Evolutionary conservation across 2,888 invertebrate species (phyloP), one percentile per base, ranked within the genome.

Genomic region (Idaea straminata): DNA sequence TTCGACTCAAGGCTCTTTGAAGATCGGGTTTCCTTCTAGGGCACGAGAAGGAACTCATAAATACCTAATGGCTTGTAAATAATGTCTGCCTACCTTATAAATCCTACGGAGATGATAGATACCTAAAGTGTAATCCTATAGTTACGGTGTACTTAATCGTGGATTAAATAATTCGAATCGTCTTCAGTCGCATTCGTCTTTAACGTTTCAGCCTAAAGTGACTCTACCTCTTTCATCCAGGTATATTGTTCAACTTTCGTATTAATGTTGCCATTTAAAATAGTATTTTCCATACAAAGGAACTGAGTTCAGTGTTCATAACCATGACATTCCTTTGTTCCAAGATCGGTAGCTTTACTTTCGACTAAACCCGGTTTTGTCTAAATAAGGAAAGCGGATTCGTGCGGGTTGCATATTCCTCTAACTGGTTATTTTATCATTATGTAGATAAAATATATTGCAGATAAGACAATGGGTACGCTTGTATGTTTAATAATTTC

Each of bases 1-100:
- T 79, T 75, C 68, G 66, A 72, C 76, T 82, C 86, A 86, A 89
- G 87, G 86, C 71, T 80, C 71, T 59, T 67, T 63, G 72, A 76
- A 72, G 75, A 79, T 76, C 84, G 79, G 79, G 87, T 85, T 89
- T 85, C 88, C 88, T 77, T 86, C 67, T 85, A 83, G 78, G 77
- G 74, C 67, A 64, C 64, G 66, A 69, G 74, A 71, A 75, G 76
- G 75, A 73, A 76, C 77, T 77, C 73, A 69, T 69, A 64, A 66
- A 64, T 66, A 47, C 66, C 72, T 67, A 69, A 70, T 73, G 69
- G 71, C 69, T 62, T 58, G 64, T 64, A 57, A 57, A 35, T 66
- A 66, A 66, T 62, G 47, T 47, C 47, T 1, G 47, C 13, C 47
- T 47, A 10, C 47, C 47, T 47, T 47, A 47, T 47, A 47, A 47